Evolutionary conservation across 1,140 invertebrate species (phyloP).

Genomic region (Sipha flava): DNA sequence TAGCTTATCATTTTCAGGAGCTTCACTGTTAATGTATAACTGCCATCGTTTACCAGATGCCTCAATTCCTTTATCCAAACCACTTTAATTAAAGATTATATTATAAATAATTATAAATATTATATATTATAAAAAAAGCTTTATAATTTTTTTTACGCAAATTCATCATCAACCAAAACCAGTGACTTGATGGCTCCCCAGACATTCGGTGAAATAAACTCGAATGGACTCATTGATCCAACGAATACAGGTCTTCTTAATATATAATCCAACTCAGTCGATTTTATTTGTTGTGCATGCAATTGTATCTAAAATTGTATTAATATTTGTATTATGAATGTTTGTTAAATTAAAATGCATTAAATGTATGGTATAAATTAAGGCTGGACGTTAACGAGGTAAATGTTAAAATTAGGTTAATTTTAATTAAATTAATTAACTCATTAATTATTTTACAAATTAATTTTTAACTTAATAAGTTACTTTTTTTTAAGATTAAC

Average conservation of each 20-base stretch:
- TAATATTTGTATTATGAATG: neutral
- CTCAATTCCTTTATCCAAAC: constrained; percentile 87
- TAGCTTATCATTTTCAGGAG: constrained; percentile 85
- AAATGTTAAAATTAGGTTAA: too few species aligned
- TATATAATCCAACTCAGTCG: constrained; percentile 76
- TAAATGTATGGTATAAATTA: too few species aligned
- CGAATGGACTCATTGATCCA: constrained; percentile 63
- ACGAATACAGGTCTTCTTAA: constrained; percentile 64
- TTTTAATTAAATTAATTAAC: too few species aligned
- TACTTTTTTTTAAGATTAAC: too few species aligned
- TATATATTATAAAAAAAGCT: neutral
- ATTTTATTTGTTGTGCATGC: constrained; percentile 58
- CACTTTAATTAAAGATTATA: constrained; percentile 44
- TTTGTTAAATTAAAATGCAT: neutral
- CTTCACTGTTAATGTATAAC: constrained; percentile 84
- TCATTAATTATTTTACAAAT: too few species aligned
- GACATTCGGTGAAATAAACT: constrained; percentile 70
- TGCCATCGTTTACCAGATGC: constrained; percentile 84
- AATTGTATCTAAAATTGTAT: constrained; percentile 52
- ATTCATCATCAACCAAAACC: constrained; percentile 62
- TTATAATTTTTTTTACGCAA: constrained; percentile 44
- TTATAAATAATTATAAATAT: neutral
- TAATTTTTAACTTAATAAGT: too few species aligned
- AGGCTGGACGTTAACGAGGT: too few species aligned
- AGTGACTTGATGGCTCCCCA: constrained; percentile 85